A percentile compares a stretch with the other conserved stretches of the same genome.
Evolutionary conservation across 2,113 vertebrate genomes (phyloP).

Genomic region (Sigmodon hispidus): DNA sequence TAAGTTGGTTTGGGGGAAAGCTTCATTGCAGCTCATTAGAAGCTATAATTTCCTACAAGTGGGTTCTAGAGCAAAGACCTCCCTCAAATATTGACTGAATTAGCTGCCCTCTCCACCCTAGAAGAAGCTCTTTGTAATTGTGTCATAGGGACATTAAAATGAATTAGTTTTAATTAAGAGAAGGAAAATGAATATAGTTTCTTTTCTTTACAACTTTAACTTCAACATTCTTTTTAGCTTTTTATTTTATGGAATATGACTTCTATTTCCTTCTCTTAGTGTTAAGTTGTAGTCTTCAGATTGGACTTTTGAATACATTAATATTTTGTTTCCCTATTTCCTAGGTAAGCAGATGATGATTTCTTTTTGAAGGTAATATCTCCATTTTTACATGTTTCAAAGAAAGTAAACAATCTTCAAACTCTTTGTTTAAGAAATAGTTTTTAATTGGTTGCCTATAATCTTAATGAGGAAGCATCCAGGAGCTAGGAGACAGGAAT

Average conservation of each 20-base stretch:
- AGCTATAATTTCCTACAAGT: conserved; percentile 9
- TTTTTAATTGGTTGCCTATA: not conserved
- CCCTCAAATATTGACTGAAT: conserved; percentile 22
- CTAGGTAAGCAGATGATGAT: not conserved
- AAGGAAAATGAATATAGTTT: conserved; percentile 37
- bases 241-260: not conserved
- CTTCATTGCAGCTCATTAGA: conserved; percentile 39
- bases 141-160: conserved; percentile 26
- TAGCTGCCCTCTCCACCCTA: not conserved
- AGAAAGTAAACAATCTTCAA: conserved; percentile 35
- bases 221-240: not conserved
- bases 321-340: not conserved
- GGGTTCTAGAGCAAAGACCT: not conserved
- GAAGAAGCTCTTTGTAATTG: conserved; percentile 36
- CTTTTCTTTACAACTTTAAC: conserved; percentile 23
- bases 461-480: not conserved
- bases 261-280: not conserved
- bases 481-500: too few species aligned
- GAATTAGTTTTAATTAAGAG: conserved; percentile 39
- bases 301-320: conserved; percentile 14
- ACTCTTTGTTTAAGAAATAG: not conserved
- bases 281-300: conserved; percentile 29
- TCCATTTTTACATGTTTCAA: conserved; percentile 10
- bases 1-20: conserved; percentile 24
- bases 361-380: conserved; percentile 14